These are phyloP conservation scores for Cavia aperea DNA, from an alignment of 2,113 vertebrate genomes.

Conservation along the genomic window DNA sequence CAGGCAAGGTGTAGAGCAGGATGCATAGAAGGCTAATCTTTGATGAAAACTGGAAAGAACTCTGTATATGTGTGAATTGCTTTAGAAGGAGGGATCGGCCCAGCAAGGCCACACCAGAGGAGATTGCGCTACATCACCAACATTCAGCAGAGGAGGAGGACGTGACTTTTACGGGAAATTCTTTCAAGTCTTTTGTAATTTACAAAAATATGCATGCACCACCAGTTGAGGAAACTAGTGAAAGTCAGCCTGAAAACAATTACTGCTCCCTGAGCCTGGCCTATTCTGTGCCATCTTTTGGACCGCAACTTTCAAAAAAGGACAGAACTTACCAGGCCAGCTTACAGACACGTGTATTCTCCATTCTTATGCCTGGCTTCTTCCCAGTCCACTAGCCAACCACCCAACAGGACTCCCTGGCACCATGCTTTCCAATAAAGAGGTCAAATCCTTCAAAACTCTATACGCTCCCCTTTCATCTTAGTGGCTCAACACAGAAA, in stretches of 20 bases:
- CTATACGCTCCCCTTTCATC: background rate
- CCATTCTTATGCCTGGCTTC: background rate
- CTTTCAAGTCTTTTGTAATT: background rate
- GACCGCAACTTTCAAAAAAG: constrained; percentile 4
- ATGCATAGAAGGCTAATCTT: accelerated
- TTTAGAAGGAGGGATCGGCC: background rate
- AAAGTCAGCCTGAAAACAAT: background rate
- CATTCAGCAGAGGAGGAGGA: background rate
- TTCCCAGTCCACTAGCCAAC: background rate
- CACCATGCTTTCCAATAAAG: background rate
- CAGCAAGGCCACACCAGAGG: background rate
- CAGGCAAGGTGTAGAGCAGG: background rate
- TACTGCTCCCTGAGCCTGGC: background rate
- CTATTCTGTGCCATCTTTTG: background rate
- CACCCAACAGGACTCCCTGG: background rate
- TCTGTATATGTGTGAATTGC: too few species aligned
- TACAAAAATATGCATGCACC: background rate
- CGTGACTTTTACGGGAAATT: background rate
- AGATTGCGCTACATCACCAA: background rate
- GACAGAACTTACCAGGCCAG: background rate
- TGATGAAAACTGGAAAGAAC: background rate
- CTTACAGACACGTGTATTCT: background rate
- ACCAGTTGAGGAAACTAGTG: background rate
- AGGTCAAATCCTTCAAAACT: background rate
- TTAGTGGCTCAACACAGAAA: background rate